Evolutionary conservation across 37 sponge, comb jelly and placozoan genomes (phyloP).

Genomic region (Petrosia ficiformis): DNA sequence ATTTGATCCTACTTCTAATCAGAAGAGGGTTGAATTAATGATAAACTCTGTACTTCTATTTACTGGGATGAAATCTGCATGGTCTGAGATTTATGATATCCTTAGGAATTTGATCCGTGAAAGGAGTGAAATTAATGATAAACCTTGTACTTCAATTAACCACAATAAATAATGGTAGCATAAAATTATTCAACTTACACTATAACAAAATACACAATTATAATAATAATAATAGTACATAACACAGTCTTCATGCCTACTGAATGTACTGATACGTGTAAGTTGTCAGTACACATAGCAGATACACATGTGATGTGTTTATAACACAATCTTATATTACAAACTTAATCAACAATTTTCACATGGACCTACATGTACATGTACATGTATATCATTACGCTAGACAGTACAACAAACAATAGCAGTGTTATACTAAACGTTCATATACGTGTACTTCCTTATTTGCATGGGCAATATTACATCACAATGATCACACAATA

Average conservation of each 20-base stretch:
- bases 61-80: too few species aligned
- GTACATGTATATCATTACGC: background rate
- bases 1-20: too few species aligned
- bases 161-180: background rate
- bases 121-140: too few species aligned
- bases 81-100: too few species aligned
- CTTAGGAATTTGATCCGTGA: too few species aligned
- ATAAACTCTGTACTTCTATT: too few species aligned
- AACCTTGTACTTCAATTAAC: background rate
- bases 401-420: background rate
- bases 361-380: conserved; percentile 6
- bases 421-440: background rate
- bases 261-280: background rate
- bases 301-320: background rate
- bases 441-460: too few species aligned
- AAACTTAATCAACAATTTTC: background rate
- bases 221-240: background rate
- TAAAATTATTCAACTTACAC: background rate
- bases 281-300: background rate
- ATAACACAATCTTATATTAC: background rate
- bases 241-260: background rate
- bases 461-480: too few species aligned
- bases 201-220: background rate
- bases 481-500: too few species aligned
- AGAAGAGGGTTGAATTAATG: too few species aligned